A percentile compares a stretch with the other conserved stretches of the same genome.
phyloP scores from a whole-genome alignment of 2,113 vertebrate species.

The Engraulis encrasicolus region DNA sequence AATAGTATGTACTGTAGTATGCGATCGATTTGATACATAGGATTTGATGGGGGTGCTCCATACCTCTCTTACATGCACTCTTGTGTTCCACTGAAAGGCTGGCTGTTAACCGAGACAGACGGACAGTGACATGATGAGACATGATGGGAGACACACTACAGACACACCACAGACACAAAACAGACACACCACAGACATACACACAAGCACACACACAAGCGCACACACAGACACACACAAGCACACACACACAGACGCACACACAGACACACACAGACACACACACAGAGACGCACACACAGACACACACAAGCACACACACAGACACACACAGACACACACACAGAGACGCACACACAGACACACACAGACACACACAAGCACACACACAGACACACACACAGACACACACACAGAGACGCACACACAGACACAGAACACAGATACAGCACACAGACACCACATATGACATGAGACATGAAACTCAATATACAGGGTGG shows the following conservation, averaged over 20 bases:
- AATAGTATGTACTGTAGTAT: background rate
- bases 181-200: no score
- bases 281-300: background rate
- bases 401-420: background rate
- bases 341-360: background rate
- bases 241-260: no score
- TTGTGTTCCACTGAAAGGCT: conserved; percentile 1
- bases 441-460: background rate
- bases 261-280: background rate
- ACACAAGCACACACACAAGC: background rate
- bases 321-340: background rate
- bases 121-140: background rate
- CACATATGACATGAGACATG: background rate
- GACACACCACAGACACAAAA: background rate
- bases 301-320: no score
- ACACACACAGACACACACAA: no score
- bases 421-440: background rate
- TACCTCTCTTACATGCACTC: conserved; percentile 13
- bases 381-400: background rate
- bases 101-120: conserved; percentile 15
- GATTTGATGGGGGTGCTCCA: background rate
- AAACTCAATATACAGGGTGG: background rate
- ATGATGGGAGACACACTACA: background rate
- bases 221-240: background rate
- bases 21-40: background rate